Conservation (phyloP, 2,888 invertebrate species). For the Lasioglossum oenotherae region DNA sequence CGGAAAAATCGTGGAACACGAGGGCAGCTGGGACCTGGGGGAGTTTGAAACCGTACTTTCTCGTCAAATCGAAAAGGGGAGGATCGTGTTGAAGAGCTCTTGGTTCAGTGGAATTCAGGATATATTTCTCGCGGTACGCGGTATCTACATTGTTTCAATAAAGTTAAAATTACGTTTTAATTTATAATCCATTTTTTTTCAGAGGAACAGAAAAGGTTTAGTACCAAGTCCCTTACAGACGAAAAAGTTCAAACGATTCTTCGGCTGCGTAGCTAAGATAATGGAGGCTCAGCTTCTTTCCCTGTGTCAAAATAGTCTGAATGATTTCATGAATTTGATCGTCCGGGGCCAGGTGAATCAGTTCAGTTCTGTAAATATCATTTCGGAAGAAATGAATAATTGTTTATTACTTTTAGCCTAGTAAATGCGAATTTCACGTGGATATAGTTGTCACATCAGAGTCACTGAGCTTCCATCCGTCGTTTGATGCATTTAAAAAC, state of each 20-base stretch:
- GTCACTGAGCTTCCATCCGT: conserved; percentile 89
- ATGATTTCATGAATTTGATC: conserved; percentile 89
- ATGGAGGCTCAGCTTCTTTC: conserved; percentile 96
- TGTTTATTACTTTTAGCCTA: conserved; percentile 39
- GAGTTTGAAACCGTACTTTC: conserved; percentile 87
- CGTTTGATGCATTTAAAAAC: conserved; percentile 90
- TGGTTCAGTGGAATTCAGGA: conserved; percentile 89
- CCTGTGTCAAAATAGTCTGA: conserved; percentile 92
- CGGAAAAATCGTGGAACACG: conserved; percentile 86
- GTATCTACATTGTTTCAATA: neutral
- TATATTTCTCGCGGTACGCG: conserved; percentile 87
- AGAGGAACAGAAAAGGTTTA: conserved; percentile 89
- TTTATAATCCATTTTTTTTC: conserved; percentile 39
- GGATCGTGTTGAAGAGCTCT: conserved; percentile 87
- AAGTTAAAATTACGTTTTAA: neutral
- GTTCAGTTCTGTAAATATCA: neutral
- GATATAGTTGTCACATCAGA: conserved; percentile 87
- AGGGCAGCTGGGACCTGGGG: conserved; percentile 89
- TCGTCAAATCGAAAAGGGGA: conserved; percentile 89
- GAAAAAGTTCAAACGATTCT: conserved; percentile 91
- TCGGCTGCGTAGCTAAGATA: conserved; percentile 92
- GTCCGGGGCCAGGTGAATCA: conserved; percentile 46
- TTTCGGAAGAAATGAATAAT: neutral
- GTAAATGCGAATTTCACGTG: conserved; percentile 87
- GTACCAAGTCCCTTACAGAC: conserved; percentile 89